Evolutionary conservation across 2,888 invertebrate species (phyloP).

Genomic region (Coleophora deauratella): DNA sequence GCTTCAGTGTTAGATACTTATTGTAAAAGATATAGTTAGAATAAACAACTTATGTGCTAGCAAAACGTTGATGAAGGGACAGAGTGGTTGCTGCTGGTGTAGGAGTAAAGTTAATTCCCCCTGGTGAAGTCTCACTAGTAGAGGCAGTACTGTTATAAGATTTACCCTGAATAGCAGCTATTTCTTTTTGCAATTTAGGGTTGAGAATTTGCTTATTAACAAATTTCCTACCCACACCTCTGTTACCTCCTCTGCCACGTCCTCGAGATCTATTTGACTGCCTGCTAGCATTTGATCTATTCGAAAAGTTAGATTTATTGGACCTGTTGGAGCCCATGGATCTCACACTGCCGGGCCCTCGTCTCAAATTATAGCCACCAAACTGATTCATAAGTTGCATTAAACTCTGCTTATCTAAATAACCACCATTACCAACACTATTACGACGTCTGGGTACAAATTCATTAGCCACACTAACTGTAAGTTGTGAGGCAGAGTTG

Average conservation of each 20-base stretch:
- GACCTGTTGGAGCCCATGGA: constrained; percentile 59
- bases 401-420: constrained; percentile 52
- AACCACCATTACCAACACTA: constrained; percentile 52
- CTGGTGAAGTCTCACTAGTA: constrained; percentile 25
- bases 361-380: constrained; percentile 44
- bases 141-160: constrained; percentile 24
- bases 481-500: constrained; percentile 49
- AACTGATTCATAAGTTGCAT: constrained; percentile 53
- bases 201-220: constrained; percentile 54
- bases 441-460: constrained; percentile 54
- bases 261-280: constrained; percentile 45
- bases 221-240: constrained; percentile 53
- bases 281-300: constrained; percentile 35
- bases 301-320: constrained; percentile 37
- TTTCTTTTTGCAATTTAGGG: constrained; percentile 58
- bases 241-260: constrained; percentile 45
- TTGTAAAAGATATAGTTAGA: no score
- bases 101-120: constrained; percentile 47
- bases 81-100: constrained; percentile 56
- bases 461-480: constrained; percentile 65
- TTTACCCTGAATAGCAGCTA: constrained; percentile 62
- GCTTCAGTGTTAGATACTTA: no score
- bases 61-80: constrained; percentile 64
- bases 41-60: constrained; percentile 24
- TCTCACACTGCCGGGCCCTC: constrained; percentile 59